A percentile compares a stretch with the other conserved stretches of the same genome.
Evolutionary conservation across 2,888 invertebrate genomes (phyloP).

Genomic region (Pachydiplax longipennis): DNA sequence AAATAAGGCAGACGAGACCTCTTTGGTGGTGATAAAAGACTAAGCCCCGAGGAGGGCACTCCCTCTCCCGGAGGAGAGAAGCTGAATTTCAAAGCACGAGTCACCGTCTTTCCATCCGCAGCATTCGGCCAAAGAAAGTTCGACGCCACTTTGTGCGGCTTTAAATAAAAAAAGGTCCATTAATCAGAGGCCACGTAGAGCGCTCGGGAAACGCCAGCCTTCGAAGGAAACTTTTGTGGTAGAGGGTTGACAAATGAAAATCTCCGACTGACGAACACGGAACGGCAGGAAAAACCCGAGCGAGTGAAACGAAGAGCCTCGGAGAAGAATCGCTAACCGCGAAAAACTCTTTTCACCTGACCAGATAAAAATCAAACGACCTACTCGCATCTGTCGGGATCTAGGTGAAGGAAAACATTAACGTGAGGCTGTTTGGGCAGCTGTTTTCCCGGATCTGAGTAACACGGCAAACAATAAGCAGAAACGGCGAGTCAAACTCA

Average conservation of each 20-base stretch:
- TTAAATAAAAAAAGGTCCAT: not conserved
- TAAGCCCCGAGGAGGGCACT: not conserved
- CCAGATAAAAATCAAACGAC: not conserved
- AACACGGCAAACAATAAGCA: not conserved
- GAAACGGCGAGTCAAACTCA: too few species aligned
- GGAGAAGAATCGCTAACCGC: not conserved
- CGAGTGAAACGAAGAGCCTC: not conserved
- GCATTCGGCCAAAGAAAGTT: not conserved
- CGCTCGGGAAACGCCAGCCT: constrained; percentile 16
- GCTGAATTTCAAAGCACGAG: not conserved
- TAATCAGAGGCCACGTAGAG: not conserved
- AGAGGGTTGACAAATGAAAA: constrained; percentile 19
- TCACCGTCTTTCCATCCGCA: not conserved
- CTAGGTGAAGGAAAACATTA: not conserved
- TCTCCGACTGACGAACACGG: not conserved
- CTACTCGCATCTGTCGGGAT: not conserved
- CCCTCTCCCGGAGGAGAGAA: not conserved
- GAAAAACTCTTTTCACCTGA: not conserved
- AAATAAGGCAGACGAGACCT: not conserved
- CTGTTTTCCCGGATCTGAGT: not conserved
- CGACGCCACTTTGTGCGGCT: not conserved
- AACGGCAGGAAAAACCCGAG: not conserved
- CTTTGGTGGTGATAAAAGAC: not conserved
- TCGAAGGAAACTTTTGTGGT: not conserved
- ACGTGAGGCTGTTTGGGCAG: not conserved